phyloP scores from a whole-genome alignment of 1,140 invertebrate genomes.

The Drosophila malerkotliana region DNA sequence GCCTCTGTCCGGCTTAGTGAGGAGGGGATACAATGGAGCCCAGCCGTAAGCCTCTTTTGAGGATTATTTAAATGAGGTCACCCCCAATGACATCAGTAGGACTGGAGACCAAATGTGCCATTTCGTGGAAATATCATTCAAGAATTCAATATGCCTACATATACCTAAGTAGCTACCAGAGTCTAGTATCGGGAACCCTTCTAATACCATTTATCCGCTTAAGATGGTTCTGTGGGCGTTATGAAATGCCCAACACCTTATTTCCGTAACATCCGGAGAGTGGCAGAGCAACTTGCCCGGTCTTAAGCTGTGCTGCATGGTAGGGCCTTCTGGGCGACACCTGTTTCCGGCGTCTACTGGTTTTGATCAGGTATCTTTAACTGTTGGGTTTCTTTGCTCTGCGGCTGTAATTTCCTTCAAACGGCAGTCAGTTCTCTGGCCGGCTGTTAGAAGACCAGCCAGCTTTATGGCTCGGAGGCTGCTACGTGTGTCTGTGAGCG shows the following conservation, averaged over 20 bases:
- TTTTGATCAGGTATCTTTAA: constrained; percentile 36
- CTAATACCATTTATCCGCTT: neutral
- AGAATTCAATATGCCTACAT: too few species aligned
- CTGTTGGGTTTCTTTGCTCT: constrained; percentile 7
- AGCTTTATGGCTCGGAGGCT: constrained; percentile 1
- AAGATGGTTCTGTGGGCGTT: constrained; percentile 17
- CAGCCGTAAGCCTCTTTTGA: constrained; percentile 28
- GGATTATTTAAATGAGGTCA: constrained; percentile 34
- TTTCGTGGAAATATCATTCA: neutral
- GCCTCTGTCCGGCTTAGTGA: constrained; percentile 10
- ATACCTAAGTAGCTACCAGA: too few species aligned
- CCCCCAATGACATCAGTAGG: constrained; percentile 16
- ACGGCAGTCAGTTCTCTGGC: constrained; percentile 42
- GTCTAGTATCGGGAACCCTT: too few species aligned
- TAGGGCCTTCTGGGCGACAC: constrained; percentile 49
- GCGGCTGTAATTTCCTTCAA: constrained; percentile 68
- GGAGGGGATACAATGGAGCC: constrained; percentile 20
- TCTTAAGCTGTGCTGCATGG: constrained; percentile 24
- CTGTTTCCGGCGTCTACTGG: constrained; percentile 67
- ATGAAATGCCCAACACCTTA: constrained; percentile 2
- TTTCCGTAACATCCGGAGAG: constrained; percentile 22
- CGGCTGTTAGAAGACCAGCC: constrained; percentile 35
- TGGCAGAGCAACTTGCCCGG: constrained; percentile 13
- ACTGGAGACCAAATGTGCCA: constrained; percentile 1
- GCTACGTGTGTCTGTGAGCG: constrained; percentile 15